Percentiles rank a stretch among this genome's conserved stretches.
Evolutionary conservation across 1,140 invertebrate species (phyloP).

Genomic region (Calephelis virginiensis): DNA sequence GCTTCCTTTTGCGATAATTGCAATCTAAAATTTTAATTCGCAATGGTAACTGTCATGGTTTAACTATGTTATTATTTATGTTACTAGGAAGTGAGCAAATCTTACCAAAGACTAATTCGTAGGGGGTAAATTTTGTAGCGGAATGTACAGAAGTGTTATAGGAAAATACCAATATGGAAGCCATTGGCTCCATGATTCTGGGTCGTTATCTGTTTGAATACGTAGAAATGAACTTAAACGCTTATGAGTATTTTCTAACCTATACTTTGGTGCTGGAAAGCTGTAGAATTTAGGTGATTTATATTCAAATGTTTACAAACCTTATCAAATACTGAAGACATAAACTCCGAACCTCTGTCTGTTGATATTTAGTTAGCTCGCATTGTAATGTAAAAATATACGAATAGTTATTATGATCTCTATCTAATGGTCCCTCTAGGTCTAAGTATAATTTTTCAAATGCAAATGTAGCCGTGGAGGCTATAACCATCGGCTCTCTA

Average conservation of each 20-base stretch:
- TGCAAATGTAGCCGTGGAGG: too few species aligned
- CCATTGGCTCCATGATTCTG: conserved; percentile 29
- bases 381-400: too few species aligned
- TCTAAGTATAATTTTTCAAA: too few species aligned
- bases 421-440: too few species aligned
- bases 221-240: conserved; percentile 28
- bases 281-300: conserved; percentile 29
- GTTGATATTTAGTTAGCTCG: too few species aligned
- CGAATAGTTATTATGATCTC: too few species aligned
- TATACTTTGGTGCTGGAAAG: conserved; percentile 36
- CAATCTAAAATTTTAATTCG: too few species aligned
- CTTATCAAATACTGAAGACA: conserved; percentile 23
- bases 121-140: conserved; percentile 11
- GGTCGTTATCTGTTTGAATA: conserved; percentile 29
- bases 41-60: conserved; percentile 8
- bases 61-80: background rate
- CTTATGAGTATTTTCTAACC: conserved; percentile 35
- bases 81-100: conserved; percentile 3
- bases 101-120: conserved; percentile 19
- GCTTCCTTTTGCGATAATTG: too few species aligned
- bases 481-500: too few species aligned
- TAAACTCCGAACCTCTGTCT: conserved; percentile 16
- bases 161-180: conserved; percentile 22
- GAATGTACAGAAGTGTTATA: conserved; percentile 21
- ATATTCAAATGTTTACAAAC: conserved; percentile 31